Base-by-base conservation (phyloP, 2,113 vertebrate genomes). In the Lamprotornis superbus region DNA sequence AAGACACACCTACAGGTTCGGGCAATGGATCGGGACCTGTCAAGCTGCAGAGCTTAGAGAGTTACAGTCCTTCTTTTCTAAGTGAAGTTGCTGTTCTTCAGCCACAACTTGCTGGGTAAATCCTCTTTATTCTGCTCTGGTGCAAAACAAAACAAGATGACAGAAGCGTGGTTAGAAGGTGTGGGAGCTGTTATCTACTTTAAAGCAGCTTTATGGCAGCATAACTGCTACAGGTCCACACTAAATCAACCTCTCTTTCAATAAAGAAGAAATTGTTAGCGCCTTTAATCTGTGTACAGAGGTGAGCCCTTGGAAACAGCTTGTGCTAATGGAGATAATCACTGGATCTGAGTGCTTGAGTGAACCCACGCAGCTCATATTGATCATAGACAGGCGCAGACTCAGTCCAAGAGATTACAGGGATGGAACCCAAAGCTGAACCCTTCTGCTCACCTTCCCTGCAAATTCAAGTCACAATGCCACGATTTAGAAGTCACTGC, bases 291-390 rank as follows among this genome's bases (percentile, higher is more conserved):
- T 52, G 49, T 23, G 49, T 49, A 21, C 11, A 30, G 82, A 82
- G 57, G 78, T 20, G 35, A 89, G 60, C 28, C 42, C 5, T 37
- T 20, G 56, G 68, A 69, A 15, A 50, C 37, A 46, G 80, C 14
- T 33, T 2, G 3, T 12, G 46, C 35, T 83, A 40, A 57, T 15
- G 55, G 75, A 73, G 42, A 61, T 63, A 83, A 90, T 88, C 79
- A 28, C 64, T 4, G 33, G 23, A 87, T 81, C 47, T 63, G 13
- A 0, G 1, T 0, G 0, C 61, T 40, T 21, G 71, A 24, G 27
- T 65, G 46, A 70, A 57, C 31, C 52, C 39, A 40, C 10, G 5
- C 63, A 37, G 59, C 2, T 50, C 8, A 1, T 27, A 57, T 5
- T 23, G 82, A 80, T 19, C 63, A 14, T 0, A 18, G 88, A 31